Evolutionary conservation across 37 sponge, comb jelly and placozoan genomes (phyloP), one percentile per base, ranked within the genome.

Genomic region (Spongilla lacustris): DNA sequence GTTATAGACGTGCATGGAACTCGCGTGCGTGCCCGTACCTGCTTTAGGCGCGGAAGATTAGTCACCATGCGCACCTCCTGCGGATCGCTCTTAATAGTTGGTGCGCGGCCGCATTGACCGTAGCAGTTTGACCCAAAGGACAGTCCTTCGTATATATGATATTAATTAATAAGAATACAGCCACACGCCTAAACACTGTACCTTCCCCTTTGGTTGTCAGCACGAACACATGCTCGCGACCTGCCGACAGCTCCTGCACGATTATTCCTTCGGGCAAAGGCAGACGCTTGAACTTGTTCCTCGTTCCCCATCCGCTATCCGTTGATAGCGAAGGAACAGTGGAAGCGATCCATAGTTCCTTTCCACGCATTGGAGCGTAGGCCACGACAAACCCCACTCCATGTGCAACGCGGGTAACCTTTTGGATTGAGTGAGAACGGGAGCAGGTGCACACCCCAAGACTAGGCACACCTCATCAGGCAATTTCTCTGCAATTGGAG

Each of bases 171-270:
- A n/a, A n/a, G n/a, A n/a, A n/a, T n/a, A n/a, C n/a, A n/a, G n/a
- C n/a, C n/a, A n/a, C n/a, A n/a, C n/a, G n/a, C n/a, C n/a, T 5
- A 17, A 73, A 14, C 26, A 17, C 23, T 26, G 26, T 75, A 76
- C 84, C 84, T 84, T 75, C 68, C 3, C 84, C 84, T 34, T 27
- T 75, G 33, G 84, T 74, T 1, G 84, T n/a, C 36, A 84, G n/a
- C 26, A 35, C 84, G 4, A 75, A n/a, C 25, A 74, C 66, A 66
- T 84, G 84, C 12, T 26, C 31, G 21, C 67, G 24, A 3, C 84
- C 84, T 1, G 26, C 37, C 24, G 84, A 48, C 67, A 84, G 76
- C 31, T 83, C 27, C 4, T 14, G 38, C 73, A 83, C 81, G 10
- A 6, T 28, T 4, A 6, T 25, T 70, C 71, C 71, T 32, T 46